phyloP scores from a whole-genome alignment of 2,888 invertebrate genomes.

The Shargacucullia verbasci region DNA sequence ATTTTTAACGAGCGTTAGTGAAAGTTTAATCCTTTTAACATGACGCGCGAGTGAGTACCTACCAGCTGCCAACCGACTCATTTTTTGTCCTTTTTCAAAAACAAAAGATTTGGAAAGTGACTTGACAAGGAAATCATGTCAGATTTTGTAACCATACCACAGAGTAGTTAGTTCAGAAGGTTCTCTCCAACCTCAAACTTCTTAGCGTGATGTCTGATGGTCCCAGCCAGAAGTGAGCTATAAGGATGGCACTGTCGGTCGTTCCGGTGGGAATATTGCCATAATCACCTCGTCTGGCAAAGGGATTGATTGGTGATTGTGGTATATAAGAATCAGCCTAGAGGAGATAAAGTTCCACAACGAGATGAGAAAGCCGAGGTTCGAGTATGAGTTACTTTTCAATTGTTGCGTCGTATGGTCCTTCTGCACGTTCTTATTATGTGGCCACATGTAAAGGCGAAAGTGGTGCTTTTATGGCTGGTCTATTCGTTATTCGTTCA shows the following conservation, averaged over 20 bases:
- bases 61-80: slow-evolving; percentile 5
- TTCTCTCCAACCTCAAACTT: no score
- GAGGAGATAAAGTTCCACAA: no score
- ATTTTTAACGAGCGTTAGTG: slow-evolving; percentile 29
- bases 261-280: no score
- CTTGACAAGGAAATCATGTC: slow-evolving; percentile 24
- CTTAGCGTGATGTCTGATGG: no score
- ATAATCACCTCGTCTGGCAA: no score
- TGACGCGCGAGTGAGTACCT: slow-evolving; percentile 11
- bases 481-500: slow-evolving; percentile 5
- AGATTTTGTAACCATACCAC: slow-evolving; percentile 6
- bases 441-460: neutral
- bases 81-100: slow-evolving; percentile 31
- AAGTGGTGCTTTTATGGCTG: slow-evolving; percentile 10
- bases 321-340: no score
- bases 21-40: slow-evolving; percentile 41
- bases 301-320: no score
- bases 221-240: no score
- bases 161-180: neutral
- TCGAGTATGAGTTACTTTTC: no score
- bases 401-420: neutral
- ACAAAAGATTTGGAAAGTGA: slow-evolving; percentile 48
- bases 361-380: no score
- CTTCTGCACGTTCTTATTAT: slow-evolving; percentile 1
- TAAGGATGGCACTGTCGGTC: no score